Base-by-base conservation (phyloP, 2,797 vertebrate species). In the Melanotaenia trifasciata region DNA sequence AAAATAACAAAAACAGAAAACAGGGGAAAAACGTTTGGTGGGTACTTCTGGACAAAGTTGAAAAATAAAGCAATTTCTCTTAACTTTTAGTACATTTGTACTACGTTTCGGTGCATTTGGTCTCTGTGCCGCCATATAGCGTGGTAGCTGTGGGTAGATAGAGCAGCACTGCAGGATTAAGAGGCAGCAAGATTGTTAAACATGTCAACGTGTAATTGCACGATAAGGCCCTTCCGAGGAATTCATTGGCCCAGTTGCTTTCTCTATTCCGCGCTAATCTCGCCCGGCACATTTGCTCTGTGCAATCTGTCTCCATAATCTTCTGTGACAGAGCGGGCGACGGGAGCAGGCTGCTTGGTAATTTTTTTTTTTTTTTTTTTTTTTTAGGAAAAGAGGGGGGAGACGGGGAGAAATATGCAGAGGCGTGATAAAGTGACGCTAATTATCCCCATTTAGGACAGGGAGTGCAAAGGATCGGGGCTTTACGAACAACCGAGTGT, bases 261-360 rank as follows among this genome's bases (percentile, higher is more conserved):
- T 97, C 97, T 97, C 97, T 97, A 96, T 96, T 97, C 96, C 96
- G 94, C 95, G 96, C 97, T 99, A 99, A 99, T 99, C 98, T 98
- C 96, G 92, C 95, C 93, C 94, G 95, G 96, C 97, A 98, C 97
- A 98, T 96, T 97, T 96, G 96, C 96, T 95, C 96, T 96, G 95
- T 98, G 97, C 97, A 98, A 99, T 99, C 98, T 98, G 97, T 99
- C 96, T 98, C 96, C 96, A 96, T 99, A 99, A 99, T 99, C 97
- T 99, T 96, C 96, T 96, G 96, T 95, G 95, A 96, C 97, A 97
- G 97, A 96, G 95, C 95, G 93, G 94, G 96, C 94, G 95, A 95
- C 94, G 90, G 86, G 96, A 94, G 93, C 96, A 91, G 87, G 74
- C 88, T 91, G 93, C 89, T 83, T 88, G 89, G 89, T 91, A 92